A percentile compares a stretch with the other conserved stretches of the same genome.
Conservation (phyloP, 2,797 vertebrate species). For the Darevskia mixta region DNA sequence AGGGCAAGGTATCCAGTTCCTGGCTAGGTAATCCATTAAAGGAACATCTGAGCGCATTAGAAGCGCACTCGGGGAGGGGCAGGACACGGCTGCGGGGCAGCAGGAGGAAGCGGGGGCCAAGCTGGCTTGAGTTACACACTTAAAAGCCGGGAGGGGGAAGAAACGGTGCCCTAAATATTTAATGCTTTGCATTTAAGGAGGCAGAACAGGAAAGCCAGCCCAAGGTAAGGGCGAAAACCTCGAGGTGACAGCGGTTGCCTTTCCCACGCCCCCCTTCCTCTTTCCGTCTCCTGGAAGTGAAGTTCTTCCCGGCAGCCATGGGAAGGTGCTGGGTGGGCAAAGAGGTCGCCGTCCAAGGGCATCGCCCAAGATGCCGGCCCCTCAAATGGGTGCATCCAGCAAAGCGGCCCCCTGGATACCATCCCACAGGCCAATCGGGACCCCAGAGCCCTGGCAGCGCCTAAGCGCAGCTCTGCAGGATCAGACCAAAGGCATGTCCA, state of each 20-base stretch:
- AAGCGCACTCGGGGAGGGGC: constrained; percentile 71
- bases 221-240: constrained; percentile 60
- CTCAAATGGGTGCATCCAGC: too few relatives aligned
- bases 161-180: constrained; percentile 76
- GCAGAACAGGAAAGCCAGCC: constrained; percentile 67
- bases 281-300: too few relatives aligned
- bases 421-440: too few relatives aligned
- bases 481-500: too few relatives aligned
- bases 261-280: too few relatives aligned
- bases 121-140: constrained; percentile 77
- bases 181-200: constrained; percentile 75
- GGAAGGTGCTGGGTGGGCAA: neutral
- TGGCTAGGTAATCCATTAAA: constrained; percentile 81
- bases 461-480: too few relatives aligned
- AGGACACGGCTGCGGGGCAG: constrained; percentile 72
- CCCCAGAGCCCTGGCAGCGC: too few relatives aligned
- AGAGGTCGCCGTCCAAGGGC: neutral
- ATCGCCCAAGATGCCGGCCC: neutral
- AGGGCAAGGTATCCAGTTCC: constrained; percentile 80
- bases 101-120: constrained; percentile 69
- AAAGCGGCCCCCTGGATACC: too few relatives aligned
- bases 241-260: constrained; percentile 42
- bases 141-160: constrained; percentile 70
- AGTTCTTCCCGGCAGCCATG: neutral
- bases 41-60: constrained; percentile 79